Evolutionary conservation across 2,113 vertebrate genomes (phyloP), one percentile per base, ranked within the genome.

Genomic region (Aptenodytes forsteri): DNA sequence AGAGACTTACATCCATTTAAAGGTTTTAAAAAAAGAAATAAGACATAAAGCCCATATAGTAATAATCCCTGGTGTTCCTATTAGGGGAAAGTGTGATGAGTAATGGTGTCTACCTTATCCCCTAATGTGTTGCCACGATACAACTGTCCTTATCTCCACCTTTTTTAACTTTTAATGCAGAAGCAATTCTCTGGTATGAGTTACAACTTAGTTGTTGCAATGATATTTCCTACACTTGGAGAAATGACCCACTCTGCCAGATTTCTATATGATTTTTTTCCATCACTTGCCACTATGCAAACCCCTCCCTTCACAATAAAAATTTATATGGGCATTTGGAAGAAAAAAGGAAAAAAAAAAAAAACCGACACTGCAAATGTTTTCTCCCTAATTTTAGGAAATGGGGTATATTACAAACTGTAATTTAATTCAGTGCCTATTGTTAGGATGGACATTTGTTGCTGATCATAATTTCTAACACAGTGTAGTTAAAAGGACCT

Each of bases 371-470:
- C 34, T 94, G 11, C 26, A 96, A 93, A 94, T 59, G 16, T 89
- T 91, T 76, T 38, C 23, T 30, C 40, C 20, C 9, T 38, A 14
- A 79, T 96, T 96, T 96, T 91, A 97, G 76, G 71, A 87, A 90
- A 52, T 46, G 6, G 18, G 4, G 7, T 71, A 54, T 76, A 55
- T 56, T 65, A 44, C 34, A 80, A 87, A 67, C 30, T 93, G 9
- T 22, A 85, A 52, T 76, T 67, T 75, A 88, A 89, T 97, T 94
- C 23, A 83, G 20, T 59, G 32, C 38, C 17, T 69, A 55, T 92
- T 89, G 6, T 67, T 93, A 95, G 62, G 76, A 95, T 86, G n/a
- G 13, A 7, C 86, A 12, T 23, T 91, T 61, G 27, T 36, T 77
- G 26, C 7, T 96, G 65, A 89, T 77, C 44, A 78, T 88, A 59